These are phyloP conservation scores for Stichopus chloronotus DNA, from an alignment of 35 echinoderm and acorn worm genomes.

Conservation along the genomic window DNA sequence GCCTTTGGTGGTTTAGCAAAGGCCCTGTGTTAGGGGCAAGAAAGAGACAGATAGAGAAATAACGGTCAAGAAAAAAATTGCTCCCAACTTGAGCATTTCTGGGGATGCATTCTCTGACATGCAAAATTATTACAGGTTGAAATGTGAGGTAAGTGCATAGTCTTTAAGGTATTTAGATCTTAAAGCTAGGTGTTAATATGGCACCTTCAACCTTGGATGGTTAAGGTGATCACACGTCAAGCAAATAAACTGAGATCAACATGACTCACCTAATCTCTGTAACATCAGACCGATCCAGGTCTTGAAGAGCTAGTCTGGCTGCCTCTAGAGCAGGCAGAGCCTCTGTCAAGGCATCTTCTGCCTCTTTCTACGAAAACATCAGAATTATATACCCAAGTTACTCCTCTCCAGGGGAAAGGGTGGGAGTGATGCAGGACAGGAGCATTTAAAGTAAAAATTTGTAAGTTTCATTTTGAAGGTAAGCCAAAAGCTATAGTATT, in stretches of 20 bases:
- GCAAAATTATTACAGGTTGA: too few relatives aligned
- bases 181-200: too few relatives aligned
- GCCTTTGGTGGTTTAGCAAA: slow-evolving; percentile 97
- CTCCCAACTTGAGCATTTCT: too few relatives aligned
- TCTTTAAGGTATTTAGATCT: too few relatives aligned
- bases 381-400: neutral
- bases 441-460: too few relatives aligned
- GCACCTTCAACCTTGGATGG: too few relatives aligned
- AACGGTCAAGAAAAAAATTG: neutral
- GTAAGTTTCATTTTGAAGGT: neutral
- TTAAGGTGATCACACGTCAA: too few relatives aligned
- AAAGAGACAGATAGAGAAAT: neutral
- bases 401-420: too few relatives aligned
- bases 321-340: slow-evolving; percentile 93
- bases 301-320: slow-evolving; percentile 79
- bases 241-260: too few relatives aligned
- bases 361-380: slow-evolving; percentile 58
- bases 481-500: neutral
- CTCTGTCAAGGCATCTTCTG: slow-evolving; percentile 88
- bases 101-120: too few relatives aligned
- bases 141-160: too few relatives aligned
- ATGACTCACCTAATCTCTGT: slow-evolving; percentile 95
- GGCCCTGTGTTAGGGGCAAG: slow-evolving; percentile 56
- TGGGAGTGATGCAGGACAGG: too few relatives aligned
- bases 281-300: slow-evolving; percentile 95